Base-by-base conservation (phyloP, 1,140 invertebrate genomes). In the Drosophila erecta region DNA sequence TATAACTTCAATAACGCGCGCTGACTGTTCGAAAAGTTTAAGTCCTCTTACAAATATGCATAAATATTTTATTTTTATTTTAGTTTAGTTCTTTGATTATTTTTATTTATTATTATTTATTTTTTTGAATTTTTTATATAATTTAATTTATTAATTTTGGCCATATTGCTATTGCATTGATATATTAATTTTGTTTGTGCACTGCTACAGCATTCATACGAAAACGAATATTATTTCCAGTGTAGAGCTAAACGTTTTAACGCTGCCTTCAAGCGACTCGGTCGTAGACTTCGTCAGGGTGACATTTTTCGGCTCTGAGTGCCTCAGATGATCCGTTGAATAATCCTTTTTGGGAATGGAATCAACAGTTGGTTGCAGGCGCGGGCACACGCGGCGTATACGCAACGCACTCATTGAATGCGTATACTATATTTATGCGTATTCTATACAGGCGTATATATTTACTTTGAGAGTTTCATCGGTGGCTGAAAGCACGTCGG, bases 321-420 rank as follows among this genome's bases (percentile, higher is more conserved):
- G 64, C 38, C 33, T 20, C 44, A 37, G 59, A 50, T 62, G 37
- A 58, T 59, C 20, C 55, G 81, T 81, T 81, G 75, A 58, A 58
- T 79, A 86, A 87, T 80, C 76, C 50, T 47, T 51, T 51, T 51
- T n/a, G 27, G 17, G 59, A 62, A 70, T 33, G 22, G 41, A 70
- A 61, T 70, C 74, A 85, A 86, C 81, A 85, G 64, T 86, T 81
- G 73, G 50, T 67, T 35, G 41, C 44, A 14, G 41, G 27, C 24
- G 30, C 35, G 11, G 50, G 41, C 33, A 38, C 41, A 74, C 75
- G 75, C 35, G 54, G 54, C 61, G 79, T 81, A 73, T 81, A 81
- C 74, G 79, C 61, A 81, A 30, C 66, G 51, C n/a, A 8, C 27
- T 50, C 27, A 58, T 57, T 33, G 43, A 30, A 30, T 30, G 38